Base-by-base conservation (phyloP, 2,888 invertebrate species). In the Stenichneumon culpator region DNA sequence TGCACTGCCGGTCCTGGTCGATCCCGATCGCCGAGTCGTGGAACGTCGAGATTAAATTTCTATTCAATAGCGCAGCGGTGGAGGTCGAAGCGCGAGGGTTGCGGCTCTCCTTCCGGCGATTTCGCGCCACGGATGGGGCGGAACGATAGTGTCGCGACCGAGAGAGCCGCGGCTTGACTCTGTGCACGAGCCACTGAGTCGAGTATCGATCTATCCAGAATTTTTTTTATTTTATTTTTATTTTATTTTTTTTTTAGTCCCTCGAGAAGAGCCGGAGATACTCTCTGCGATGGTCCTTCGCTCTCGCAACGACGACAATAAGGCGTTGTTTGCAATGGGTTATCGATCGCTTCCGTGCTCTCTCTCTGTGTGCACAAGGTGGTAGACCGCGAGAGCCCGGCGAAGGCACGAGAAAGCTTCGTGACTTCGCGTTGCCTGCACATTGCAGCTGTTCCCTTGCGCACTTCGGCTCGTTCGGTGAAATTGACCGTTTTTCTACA, bases 301-400 rank as follows among this genome's bases (percentile, higher is more conserved):
- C n/a, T 11, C 11, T 52, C 36, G 28, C 25, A 44, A 44, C 39
- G 67, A 67, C 67, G 39, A 44, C 91, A 89, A 90, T 89, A 89
- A 90, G 88, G 90, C 90, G 91, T 91, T 89, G 86, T 88, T 88
- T 87, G 89, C 90, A 88, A 89, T 88, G 90, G 88, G 88, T 88
- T 90, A 91, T 91, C 91, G 91, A 91, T 90, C 91, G 91, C 88
- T 90, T 88, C 89, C 89, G 84, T 86, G 74, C 79, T 79, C 79
- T 79, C 79, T 79, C 74, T 57, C 73, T 86, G 73, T 81, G 86
- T 88, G 87, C 89, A 87, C 82, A 85, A 73, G 83, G 79, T 67
- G 65, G 74, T 73, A 73, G 69, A 87, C 82, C 84, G 57, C 67
- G 79, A 82, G 77, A 84, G 75, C 75, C 77, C 84, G 67, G 77